phyloP scores from a whole-genome alignment of 1,140 invertebrate genomes.

The Archivesica marissinica region DNA sequence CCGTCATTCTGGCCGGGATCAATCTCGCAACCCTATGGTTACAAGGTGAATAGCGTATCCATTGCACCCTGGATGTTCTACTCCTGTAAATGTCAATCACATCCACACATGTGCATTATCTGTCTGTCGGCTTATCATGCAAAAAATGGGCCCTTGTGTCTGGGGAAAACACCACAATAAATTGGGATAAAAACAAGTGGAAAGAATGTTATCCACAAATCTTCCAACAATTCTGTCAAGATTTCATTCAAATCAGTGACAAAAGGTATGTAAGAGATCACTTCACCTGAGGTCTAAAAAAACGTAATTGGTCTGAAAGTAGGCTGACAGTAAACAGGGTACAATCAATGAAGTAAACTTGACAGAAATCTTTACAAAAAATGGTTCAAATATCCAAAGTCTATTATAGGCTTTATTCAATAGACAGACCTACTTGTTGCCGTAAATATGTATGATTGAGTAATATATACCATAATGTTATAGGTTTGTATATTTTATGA shows the following conservation, averaged over 20 bases:
- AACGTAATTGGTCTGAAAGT: constrained; percentile 5
- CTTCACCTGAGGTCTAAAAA: constrained; percentile 4
- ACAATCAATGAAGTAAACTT: background rate
- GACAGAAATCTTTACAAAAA: background rate
- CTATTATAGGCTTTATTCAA: too few species aligned
- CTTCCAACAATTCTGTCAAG: background rate
- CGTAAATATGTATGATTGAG: constrained; percentile 3
- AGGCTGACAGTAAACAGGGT: constrained; percentile 3
- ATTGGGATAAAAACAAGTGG: background rate
- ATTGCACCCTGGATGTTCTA: too few species aligned
- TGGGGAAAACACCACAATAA: background rate
- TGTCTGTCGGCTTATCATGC: too few species aligned
- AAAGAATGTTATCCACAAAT: constrained; percentile 16
- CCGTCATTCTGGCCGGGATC: too few species aligned
- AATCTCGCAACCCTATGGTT: too few species aligned
- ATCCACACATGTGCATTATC: too few species aligned
- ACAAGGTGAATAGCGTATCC: too few species aligned
- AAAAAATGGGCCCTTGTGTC: too few species aligned
- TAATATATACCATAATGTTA: background rate
- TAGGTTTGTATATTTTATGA: too few species aligned
- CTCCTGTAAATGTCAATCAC: too few species aligned
- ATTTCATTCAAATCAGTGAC: constrained; percentile 1
- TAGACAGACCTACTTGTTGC: too few species aligned
- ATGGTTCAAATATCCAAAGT: background rate
- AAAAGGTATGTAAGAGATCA: background rate